These are phyloP conservation scores for Chloroclystis v-ata DNA, from an alignment of 2,888 invertebrate species.

Conservation along the genomic window DNA sequence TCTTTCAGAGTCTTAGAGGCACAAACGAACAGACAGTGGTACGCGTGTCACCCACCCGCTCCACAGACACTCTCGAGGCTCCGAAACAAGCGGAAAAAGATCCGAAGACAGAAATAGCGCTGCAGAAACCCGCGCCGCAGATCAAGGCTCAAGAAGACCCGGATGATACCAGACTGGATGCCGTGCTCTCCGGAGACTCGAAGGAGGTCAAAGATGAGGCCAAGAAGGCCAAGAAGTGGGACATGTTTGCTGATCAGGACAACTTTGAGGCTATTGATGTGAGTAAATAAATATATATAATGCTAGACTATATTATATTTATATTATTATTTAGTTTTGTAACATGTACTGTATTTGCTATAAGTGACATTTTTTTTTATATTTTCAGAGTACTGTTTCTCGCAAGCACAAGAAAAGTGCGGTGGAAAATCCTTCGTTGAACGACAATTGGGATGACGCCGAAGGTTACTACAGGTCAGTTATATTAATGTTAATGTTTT, in stretches of 20 bases:
- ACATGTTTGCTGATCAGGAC: slow-evolving; percentile 95
- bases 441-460: slow-evolving; percentile 99
- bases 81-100: not conserved
- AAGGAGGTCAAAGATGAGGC: too few species aligned
- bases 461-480: slow-evolving; percentile 95
- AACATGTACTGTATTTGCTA: too few species aligned
- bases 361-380: slow-evolving; percentile 5
- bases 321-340: too few species aligned
- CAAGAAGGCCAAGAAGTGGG: slow-evolving; percentile 79
- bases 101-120: not conserved
- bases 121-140: slow-evolving; percentile 1
- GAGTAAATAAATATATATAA: slow-evolving; percentile 35
- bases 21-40: slow-evolving; percentile 38
- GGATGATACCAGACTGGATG: not conserved
- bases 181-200: not conserved
- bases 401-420: slow-evolving; percentile 23
- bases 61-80: not conserved
- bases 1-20: slow-evolving; percentile 23
- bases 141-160: not conserved
- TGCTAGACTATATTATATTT: too few species aligned
- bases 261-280: slow-evolving; percentile 78
- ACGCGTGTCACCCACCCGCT: not conserved
- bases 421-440: slow-evolving; percentile 85
- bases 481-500: not conserved
- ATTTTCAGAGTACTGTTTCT: slow-evolving; percentile 43